phyloP scores from a whole-genome alignment of 2,888 invertebrate species.

The Chouioia cunea region DNA sequence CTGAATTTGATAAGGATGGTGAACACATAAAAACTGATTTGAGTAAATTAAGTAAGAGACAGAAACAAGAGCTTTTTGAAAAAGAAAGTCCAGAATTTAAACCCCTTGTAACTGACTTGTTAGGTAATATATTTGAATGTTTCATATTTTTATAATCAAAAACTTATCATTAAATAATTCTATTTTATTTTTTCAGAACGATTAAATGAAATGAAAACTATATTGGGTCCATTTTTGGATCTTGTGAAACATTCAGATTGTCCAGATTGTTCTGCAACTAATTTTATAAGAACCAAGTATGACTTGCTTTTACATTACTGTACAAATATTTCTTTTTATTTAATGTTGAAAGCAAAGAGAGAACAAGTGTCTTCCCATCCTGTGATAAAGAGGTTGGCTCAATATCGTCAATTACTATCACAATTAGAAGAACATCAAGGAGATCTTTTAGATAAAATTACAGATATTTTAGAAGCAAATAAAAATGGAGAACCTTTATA shows the following conservation, averaged over 20 bases:
- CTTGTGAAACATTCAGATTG: slow-evolving; percentile 75
- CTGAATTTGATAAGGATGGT: slow-evolving; percentile 66
- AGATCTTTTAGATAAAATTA: slow-evolving; percentile 77
- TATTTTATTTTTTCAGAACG: slow-evolving; percentile 60
- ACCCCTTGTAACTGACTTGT: slow-evolving; percentile 83
- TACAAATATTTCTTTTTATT: slow-evolving; percentile 87
- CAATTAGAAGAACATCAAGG: slow-evolving; percentile 81
- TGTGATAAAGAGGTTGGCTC: slow-evolving; percentile 86
- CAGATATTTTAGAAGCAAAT: slow-evolving; percentile 71
- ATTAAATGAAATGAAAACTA: slow-evolving; percentile 75
- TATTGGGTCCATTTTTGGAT: slow-evolving; percentile 77
- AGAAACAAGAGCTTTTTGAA: slow-evolving; percentile 82
- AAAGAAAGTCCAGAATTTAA: slow-evolving; percentile 91
- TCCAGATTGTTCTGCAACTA: slow-evolving; percentile 76
- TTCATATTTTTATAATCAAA: not conserved
- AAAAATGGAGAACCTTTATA: slow-evolving; percentile 58
- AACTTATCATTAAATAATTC: slow-evolving; percentile 22
- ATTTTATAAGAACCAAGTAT: slow-evolving; percentile 80
- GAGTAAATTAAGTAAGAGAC: slow-evolving; percentile 79
- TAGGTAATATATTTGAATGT: slow-evolving; percentile 71
- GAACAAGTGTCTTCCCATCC: slow-evolving; percentile 85
- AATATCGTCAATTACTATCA: slow-evolving; percentile 81
- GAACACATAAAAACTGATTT: slow-evolving; percentile 81
- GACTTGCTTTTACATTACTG: slow-evolving; percentile 83
- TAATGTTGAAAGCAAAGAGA: slow-evolving; percentile 84